Evolutionary conservation across 2,888 invertebrate genomes (phyloP).

Genomic region (Drosophila mayaguana): DNA sequence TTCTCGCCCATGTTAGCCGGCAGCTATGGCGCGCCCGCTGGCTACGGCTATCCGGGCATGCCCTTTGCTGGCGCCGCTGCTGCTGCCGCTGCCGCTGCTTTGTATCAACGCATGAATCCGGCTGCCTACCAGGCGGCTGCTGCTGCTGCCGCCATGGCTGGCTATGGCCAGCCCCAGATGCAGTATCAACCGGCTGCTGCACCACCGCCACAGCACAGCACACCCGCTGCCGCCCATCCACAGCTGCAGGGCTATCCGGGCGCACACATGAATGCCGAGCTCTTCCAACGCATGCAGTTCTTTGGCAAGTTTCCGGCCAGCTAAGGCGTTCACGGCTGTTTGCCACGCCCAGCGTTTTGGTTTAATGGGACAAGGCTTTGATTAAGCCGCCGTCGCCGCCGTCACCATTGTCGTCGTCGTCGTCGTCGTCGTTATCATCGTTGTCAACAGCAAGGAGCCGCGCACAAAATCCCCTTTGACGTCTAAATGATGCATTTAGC

Average conservation of each 20-base stretch:
- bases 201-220: slow-evolving; percentile 45
- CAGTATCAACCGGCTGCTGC: slow-evolving; percentile 52
- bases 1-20: slow-evolving; percentile 79
- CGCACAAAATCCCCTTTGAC: slow-evolving; percentile 47
- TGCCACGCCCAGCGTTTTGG: slow-evolving; percentile 76
- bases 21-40: slow-evolving; percentile 73
- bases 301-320: slow-evolving; percentile 82
- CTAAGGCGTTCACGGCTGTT: slow-evolving; percentile 47
- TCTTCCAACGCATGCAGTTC: slow-evolving; percentile 86
- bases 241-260: slow-evolving; percentile 70
- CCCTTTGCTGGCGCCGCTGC: slow-evolving; percentile 75
- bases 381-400: slow-evolving; percentile 32
- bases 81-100: slow-evolving; percentile 79
- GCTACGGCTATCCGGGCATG: slow-evolving; percentile 64
- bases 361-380: slow-evolving; percentile 69
- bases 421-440: background rate
- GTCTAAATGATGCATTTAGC: slow-evolving; percentile 74
- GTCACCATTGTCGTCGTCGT: background rate
- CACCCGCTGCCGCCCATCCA: slow-evolving; percentile 46
- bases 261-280: slow-evolving; percentile 77
- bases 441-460: slow-evolving; percentile 20
- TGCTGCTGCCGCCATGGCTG: slow-evolving; percentile 58
- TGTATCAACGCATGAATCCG: slow-evolving; percentile 83
- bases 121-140: slow-evolving; percentile 70
- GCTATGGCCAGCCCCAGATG: slow-evolving; percentile 67